phyloP scores from a whole-genome alignment of 1,140 invertebrate genomes.

The Drosophila busckii region DNA sequence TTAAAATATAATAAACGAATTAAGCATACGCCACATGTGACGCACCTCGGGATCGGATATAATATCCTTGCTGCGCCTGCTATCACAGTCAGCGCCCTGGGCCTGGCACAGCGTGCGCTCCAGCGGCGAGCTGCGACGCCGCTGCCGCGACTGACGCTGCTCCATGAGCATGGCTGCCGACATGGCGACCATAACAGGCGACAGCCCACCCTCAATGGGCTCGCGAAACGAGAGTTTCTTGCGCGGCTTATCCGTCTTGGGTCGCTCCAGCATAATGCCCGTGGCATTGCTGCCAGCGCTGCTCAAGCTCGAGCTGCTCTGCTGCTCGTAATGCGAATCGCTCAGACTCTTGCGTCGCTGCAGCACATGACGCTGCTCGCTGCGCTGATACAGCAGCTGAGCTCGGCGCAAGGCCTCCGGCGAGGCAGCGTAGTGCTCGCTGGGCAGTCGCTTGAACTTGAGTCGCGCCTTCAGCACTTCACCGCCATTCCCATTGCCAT shows the following conservation, averaged over 20 bases:
- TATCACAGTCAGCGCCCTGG: slow-evolving; percentile 50
- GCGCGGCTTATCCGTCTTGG: slow-evolving; percentile 83
- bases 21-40: slow-evolving; percentile 48
- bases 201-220: slow-evolving; percentile 80
- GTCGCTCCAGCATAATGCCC: slow-evolving; percentile 56
- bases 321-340: slow-evolving; percentile 40
- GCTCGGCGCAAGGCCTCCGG: slow-evolving; percentile 57
- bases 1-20: slow-evolving; percentile 25
- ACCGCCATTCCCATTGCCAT: too few relatives aligned
- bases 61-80: slow-evolving; percentile 64
- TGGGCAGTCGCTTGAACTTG: slow-evolving; percentile 65
- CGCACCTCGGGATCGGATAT: slow-evolving; percentile 64
- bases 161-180: slow-evolving; percentile 41
- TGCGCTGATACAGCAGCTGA: slow-evolving; percentile 49
- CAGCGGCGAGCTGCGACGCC: slow-evolving; percentile 63
- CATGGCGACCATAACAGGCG: slow-evolving; percentile 18
- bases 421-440: slow-evolving; percentile 46
- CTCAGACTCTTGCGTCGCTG: slow-evolving; percentile 59
- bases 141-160: slow-evolving; percentile 44
- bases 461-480: slow-evolving; percentile 60
- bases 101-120: slow-evolving; percentile 26
- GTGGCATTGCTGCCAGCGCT: slow-evolving; percentile 45
- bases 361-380: slow-evolving; percentile 50
- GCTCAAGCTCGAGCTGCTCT: slow-evolving; percentile 54
- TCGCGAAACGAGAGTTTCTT: slow-evolving; percentile 93